These are phyloP conservation scores for Craniophora ligustri DNA, from an alignment of 2,888 invertebrate species.

Conservation along the genomic window DNA sequence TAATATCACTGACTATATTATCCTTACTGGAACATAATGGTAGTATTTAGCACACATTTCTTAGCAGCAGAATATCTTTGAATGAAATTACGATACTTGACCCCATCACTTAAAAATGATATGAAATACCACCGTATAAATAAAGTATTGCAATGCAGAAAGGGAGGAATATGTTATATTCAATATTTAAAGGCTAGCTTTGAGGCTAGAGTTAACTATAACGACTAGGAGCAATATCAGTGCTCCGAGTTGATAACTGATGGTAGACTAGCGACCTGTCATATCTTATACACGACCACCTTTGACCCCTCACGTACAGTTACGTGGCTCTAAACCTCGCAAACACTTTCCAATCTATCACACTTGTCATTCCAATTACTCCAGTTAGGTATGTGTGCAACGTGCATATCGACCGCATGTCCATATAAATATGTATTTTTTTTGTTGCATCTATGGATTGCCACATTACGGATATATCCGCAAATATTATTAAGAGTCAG, in stretches of 20 bases:
- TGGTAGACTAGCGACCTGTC: constrained; percentile 1
- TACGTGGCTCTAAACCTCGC: constrained; percentile 22
- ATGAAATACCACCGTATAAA: no score
- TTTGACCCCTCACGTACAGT: constrained; percentile 14
- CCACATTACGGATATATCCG: constrained; percentile 5
- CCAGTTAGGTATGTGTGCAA: neutral
- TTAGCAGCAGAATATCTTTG: no score
- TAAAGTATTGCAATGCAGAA: no score
- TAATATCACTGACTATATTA: no score
- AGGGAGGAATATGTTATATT: no score
- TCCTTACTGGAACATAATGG: no score
- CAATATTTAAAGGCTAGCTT: neutral
- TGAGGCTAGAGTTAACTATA: constrained; percentile 3
- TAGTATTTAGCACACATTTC: no score
- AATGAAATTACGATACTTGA: no score
- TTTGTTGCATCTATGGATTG: constrained; percentile 19
- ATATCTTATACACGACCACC: constrained; percentile 23
- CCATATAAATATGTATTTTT: constrained; percentile 5
- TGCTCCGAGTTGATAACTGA: constrained; percentile 13
- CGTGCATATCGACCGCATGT: neutral
- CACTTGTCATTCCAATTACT: constrained; percentile 25
- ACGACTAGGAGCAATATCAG: constrained; percentile 14
- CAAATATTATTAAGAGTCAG: constrained; percentile 21
- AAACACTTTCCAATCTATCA: constrained; percentile 25
- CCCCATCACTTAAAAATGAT: no score